Evolutionary conservation across 2,888 invertebrate genomes (phyloP).

Genomic region (Tiliacea citrago): DNA sequence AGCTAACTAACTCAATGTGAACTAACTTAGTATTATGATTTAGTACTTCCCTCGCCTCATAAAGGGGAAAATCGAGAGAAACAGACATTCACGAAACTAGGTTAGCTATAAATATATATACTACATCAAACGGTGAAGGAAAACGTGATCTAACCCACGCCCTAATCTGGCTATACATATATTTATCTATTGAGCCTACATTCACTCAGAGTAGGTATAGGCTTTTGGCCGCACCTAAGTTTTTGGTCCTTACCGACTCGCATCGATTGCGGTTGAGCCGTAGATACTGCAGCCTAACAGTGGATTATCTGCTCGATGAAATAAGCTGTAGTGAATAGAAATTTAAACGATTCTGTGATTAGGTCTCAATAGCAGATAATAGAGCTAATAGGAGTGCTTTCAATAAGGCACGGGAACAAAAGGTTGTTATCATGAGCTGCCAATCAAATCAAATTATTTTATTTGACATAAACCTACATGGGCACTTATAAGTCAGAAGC

Average conservation of each 20-base stretch:
- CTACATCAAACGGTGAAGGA: slow-evolving; percentile 57
- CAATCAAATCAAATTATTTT: too few species aligned
- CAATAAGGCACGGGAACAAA: not conserved
- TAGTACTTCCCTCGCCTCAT: slow-evolving; percentile 43
- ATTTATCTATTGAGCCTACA: slow-evolving; percentile 42
- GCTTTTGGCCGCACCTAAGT: slow-evolving; percentile 36
- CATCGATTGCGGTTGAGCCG: slow-evolving; percentile 24
- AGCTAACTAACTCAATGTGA: slow-evolving; percentile 36
- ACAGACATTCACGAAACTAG: slow-evolving; percentile 54
- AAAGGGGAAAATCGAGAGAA: slow-evolving; percentile 60
- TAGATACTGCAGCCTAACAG: not conserved
- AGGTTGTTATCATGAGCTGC: not conserved
- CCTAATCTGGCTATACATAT: slow-evolving; percentile 47
- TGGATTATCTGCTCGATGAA: slow-evolving; percentile 13
- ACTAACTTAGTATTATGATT: slow-evolving; percentile 47
- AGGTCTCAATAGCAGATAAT: slow-evolving; percentile 11
- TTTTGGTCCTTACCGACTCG: slow-evolving; percentile 23
- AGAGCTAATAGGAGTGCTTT: not conserved
- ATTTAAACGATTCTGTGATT: slow-evolving; percentile 23
- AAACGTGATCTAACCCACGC: slow-evolving; percentile 60
- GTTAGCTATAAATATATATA: slow-evolving; percentile 57
- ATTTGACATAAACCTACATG: too few species aligned
- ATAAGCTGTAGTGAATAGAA: slow-evolving; percentile 19
- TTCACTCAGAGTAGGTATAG: slow-evolving; percentile 35
- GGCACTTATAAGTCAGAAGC: too few species aligned